These are phyloP conservation scores for Gymnocephalus cernua DNA, from an alignment of 2,113 vertebrate species.

Conservation along the genomic window DNA sequence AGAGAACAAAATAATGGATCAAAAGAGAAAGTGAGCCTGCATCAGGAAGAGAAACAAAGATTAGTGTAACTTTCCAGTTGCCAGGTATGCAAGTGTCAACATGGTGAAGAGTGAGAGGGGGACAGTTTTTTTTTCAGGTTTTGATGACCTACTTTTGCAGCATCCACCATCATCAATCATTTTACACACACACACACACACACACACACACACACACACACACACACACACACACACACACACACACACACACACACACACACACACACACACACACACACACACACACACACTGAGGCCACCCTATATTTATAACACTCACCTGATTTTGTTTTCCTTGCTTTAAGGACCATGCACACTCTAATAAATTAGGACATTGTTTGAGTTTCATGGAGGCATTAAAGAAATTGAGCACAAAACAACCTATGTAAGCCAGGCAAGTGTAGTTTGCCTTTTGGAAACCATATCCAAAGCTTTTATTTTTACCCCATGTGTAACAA, in stretches of 20 bases:
- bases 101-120: background rate
- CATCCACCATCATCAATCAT: background rate
- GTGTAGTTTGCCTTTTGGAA: background rate
- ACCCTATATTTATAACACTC: background rate
- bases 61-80: background rate
- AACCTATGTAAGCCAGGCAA: background rate
- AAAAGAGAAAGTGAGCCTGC: background rate
- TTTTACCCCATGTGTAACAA: too few relatives aligned
- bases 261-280: too few relatives aligned
- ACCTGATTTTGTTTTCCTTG: background rate
- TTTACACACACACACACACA: background rate
- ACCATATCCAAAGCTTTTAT: too few relatives aligned
- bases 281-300: background rate
- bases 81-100: background rate
- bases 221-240: too few relatives aligned
- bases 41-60: background rate
- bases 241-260: too few relatives aligned
- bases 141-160: background rate
- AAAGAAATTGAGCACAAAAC: background rate
- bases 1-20: background rate
- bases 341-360: background rate
- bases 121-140: background rate
- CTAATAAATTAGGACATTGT: background rate
- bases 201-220: too few relatives aligned
- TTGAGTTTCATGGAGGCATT: background rate